These are phyloP conservation scores for Puma concolor DNA, from an alignment of 2,113 vertebrate species.

Conservation along the genomic window DNA sequence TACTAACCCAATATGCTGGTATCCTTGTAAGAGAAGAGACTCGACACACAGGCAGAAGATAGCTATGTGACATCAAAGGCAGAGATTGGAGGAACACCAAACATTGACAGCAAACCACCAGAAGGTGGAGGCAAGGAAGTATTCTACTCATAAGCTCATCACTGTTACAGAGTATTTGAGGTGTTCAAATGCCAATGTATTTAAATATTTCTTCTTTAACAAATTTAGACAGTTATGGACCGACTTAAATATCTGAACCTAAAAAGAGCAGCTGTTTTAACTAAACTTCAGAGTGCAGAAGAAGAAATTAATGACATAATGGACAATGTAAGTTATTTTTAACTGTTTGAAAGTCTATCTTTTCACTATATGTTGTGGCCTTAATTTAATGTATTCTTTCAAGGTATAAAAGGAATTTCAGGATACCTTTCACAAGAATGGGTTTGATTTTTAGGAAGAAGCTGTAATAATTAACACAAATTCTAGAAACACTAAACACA, in stretches of 20 bases:
- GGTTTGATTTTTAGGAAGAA: not conserved
- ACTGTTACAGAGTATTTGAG: not conserved
- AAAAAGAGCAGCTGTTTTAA: constrained; percentile 86
- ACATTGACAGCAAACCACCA: not conserved
- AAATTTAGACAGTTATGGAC: constrained; percentile 87
- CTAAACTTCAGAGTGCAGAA: constrained; percentile 86
- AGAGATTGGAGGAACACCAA: not conserved
- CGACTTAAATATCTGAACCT: constrained; percentile 91
- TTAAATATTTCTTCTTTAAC: constrained; percentile 66
- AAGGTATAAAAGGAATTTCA: not conserved
- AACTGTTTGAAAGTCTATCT: not conserved
- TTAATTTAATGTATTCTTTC: not conserved
- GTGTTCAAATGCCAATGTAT: constrained; percentile 14
- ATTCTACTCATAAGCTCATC: not conserved
- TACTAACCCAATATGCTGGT: not conserved
- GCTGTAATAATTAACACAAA: not conserved
- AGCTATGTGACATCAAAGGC: not conserved
- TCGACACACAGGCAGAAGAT: not conserved
- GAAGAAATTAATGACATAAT: constrained; percentile 85
- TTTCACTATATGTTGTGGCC: not conserved
- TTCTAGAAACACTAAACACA: not conserved
- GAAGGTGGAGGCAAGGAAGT: not conserved
- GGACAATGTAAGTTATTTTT: constrained; percentile 85
- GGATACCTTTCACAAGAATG: constrained; percentile 3
- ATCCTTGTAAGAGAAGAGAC: not conserved